Percentiles rank a stretch among this genome's conserved stretches.
These are phyloP conservation scores for Lepus timidus DNA, from an alignment of 2,113 vertebrate genomes.

Conservation along the genomic window DNA sequence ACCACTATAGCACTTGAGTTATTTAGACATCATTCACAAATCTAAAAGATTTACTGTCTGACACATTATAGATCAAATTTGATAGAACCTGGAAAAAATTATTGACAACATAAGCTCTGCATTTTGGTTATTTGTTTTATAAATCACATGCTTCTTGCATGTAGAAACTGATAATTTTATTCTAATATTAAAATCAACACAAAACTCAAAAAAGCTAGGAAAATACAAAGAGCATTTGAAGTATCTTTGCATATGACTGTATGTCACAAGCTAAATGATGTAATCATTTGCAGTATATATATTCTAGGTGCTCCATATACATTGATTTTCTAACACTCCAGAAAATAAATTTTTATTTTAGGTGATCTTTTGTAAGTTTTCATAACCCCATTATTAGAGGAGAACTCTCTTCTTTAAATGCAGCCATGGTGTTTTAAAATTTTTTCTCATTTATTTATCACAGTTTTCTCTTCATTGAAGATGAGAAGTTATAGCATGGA, in stretches of 20 bases:
- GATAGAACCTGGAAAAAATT: not conserved
- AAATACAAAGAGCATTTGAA: not conserved
- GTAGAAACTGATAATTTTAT: not conserved
- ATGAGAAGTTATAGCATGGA: not conserved
- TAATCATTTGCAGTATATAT: not conserved
- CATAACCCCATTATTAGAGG: not conserved
- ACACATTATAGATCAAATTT: not conserved
- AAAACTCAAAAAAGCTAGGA: not conserved
- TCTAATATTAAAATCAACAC: not conserved
- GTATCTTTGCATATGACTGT: not conserved
- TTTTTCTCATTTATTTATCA: no score
- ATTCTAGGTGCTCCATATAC: not conserved
- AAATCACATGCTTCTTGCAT: not conserved
- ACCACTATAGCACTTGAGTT: not conserved
- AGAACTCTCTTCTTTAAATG: not conserved
- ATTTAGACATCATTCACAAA: not conserved
- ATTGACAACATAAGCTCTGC: not conserved
- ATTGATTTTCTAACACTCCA: not conserved
- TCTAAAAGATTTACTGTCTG: not conserved
- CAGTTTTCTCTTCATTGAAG: no score
- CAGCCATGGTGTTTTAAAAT: no score
- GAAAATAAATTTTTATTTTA: conserved; percentile 25
- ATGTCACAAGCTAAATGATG: not conserved
- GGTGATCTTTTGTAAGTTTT: not conserved
- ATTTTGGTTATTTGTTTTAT: not conserved